These are phyloP conservation scores for Entelurus aequoreus DNA, from an alignment of 2,113 vertebrate genomes.

Conservation along the genomic window DNA sequence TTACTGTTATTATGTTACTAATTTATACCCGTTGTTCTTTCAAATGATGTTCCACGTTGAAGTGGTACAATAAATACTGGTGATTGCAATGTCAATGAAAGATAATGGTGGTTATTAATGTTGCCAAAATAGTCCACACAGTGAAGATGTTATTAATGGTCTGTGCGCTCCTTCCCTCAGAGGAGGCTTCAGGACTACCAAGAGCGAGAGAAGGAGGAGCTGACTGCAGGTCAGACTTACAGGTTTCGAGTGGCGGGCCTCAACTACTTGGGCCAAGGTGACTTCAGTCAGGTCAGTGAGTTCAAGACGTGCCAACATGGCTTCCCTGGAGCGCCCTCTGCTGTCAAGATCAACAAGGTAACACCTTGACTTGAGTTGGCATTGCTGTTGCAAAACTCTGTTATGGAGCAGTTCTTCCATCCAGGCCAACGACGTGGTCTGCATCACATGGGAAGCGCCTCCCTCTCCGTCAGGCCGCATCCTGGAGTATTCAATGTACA, in stretches of 20 bases:
- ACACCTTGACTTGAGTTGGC: neutral
- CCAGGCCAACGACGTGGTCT: constrained; percentile 85
- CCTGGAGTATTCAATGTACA: constrained; percentile 92
- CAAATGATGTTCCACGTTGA: no score
- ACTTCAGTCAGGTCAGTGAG: constrained; percentile 89
- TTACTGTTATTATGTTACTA: no score
- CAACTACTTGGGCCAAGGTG: constrained; percentile 85
- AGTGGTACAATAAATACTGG: no score
- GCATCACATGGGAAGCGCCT: constrained; percentile 97
- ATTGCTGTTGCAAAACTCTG: no score
- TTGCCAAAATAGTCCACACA: no score
- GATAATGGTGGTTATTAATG: no score
- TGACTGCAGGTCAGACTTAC: constrained; percentile 85
- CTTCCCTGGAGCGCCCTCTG: constrained; percentile 95
- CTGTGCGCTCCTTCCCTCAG: constrained; percentile 50
- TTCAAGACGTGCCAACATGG: constrained; percentile 97
- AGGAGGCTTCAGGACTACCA: constrained; percentile 77
- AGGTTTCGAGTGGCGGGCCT: constrained; percentile 91
- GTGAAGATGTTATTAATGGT: no score
- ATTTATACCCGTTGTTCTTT: no score
- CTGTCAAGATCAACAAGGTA: constrained; percentile 94
- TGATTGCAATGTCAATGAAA: no score
- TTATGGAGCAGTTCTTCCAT: no score
- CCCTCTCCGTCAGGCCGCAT: constrained; percentile 89
- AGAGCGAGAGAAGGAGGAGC: constrained; percentile 79